phyloP scores from a whole-genome alignment of 2,113 vertebrate species.

The Geococcyx californianus region DNA sequence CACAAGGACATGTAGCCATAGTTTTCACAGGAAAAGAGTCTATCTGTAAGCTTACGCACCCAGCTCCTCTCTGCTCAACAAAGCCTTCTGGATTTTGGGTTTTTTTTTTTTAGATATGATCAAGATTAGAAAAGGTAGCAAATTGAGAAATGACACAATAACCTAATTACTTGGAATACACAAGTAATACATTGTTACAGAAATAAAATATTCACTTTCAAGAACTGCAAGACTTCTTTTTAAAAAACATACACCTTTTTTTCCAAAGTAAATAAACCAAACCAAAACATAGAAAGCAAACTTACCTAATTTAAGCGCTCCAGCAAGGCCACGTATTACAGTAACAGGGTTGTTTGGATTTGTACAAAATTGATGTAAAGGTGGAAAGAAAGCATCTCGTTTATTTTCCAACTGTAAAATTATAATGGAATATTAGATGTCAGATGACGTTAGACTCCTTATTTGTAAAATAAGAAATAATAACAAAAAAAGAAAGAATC shows the following conservation, averaged over 20 bases:
- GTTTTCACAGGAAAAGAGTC: neutral
- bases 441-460: slow-evolving; percentile 3
- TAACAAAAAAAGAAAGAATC: neutral
- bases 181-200: neutral
- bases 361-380: slow-evolving; percentile 99
- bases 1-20: neutral
- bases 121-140: neutral
- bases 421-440: slow-evolving; percentile 52
- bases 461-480: neutral
- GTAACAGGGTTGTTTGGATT: slow-evolving; percentile 98
- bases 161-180: neutral
- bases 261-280: neutral
- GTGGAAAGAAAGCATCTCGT: slow-evolving; percentile 97
- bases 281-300: neutral
- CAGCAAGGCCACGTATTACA: slow-evolving; percentile 98
- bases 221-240: neutral
- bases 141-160: neutral
- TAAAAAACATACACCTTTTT: neutral
- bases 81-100: neutral
- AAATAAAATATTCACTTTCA: neutral
- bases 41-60: neutral
- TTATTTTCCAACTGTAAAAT: slow-evolving; percentile 95
- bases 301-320: slow-evolving; percentile 92
- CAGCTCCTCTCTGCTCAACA: neutral
- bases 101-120: neutral